These are phyloP conservation scores for Chrysolina oricalcia DNA, from an alignment of 2,888 invertebrate species.

Conservation along the genomic window DNA sequence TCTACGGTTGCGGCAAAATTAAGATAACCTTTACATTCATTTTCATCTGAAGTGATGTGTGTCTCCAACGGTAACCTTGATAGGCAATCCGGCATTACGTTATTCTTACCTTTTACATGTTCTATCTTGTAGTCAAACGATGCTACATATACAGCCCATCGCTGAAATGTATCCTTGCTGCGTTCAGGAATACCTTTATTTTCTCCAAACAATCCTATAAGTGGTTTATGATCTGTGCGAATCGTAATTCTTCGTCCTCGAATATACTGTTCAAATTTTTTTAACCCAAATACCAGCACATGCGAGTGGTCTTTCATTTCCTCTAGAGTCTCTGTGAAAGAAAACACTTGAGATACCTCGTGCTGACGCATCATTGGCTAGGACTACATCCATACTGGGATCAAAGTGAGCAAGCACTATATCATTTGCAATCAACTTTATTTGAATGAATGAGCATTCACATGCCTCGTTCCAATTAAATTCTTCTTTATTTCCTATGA, in stretches of 20 bases:
- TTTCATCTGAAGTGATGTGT: conserved; percentile 1
- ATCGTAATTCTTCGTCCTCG: conserved; percentile 60
- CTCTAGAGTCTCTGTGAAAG: background rate
- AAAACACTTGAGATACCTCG: conserved; percentile 33
- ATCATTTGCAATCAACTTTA: conserved; percentile 37
- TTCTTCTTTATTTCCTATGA: conserved; percentile 33
- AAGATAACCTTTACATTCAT: conserved; percentile 15
- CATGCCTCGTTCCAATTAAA: conserved; percentile 44
- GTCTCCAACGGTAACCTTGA: background rate
- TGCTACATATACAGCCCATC: conserved; percentile 16
- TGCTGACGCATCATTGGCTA: conserved; percentile 36
- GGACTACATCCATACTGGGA: conserved; percentile 34
- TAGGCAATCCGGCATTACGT: conserved; percentile 9
- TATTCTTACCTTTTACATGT: conserved; percentile 17
- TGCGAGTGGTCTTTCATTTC: conserved; percentile 54
- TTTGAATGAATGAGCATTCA: conserved; percentile 38
- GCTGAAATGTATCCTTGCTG: background rate
- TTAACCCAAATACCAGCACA: conserved; percentile 61
- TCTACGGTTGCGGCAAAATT: conserved; percentile 19
- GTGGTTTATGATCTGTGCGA: conserved; percentile 62
- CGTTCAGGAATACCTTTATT: conserved; percentile 19
- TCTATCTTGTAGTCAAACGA: conserved; percentile 2
- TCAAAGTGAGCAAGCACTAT: conserved; percentile 44
- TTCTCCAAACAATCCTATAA: conserved; percentile 57
- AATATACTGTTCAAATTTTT: conserved; percentile 64